Evolutionary conservation across 2,113 vertebrate genomes (phyloP).

Genomic region (Naja naja): DNA sequence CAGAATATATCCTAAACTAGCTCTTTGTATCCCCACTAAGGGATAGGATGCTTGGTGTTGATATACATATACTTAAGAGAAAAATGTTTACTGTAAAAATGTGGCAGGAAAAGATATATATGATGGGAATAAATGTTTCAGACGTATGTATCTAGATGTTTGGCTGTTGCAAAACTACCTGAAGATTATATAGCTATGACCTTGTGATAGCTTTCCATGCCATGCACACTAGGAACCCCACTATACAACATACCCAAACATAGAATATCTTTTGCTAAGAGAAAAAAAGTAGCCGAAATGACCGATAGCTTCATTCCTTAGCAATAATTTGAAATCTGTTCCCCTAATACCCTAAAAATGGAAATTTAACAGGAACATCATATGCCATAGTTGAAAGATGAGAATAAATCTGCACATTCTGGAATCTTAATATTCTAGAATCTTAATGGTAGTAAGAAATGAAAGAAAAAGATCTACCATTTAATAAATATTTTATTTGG

Average conservation of each 20-base stretch:
- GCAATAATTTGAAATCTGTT: not conserved
- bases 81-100: not conserved
- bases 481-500: conserved; percentile 66
- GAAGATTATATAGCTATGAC: not conserved
- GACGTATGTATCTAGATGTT: not conserved
- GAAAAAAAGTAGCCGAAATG: not conserved
- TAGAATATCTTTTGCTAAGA: not conserved
- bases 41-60: not conserved
- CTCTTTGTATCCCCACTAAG: not conserved
- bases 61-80: not conserved
- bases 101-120: not conserved
- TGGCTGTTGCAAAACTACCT: not conserved
- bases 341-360: not conserved
- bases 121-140: not conserved
- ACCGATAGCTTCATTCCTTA: not conserved
- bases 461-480: conserved; percentile 36
- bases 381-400: not conserved
- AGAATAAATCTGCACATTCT: not conserved
- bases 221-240: not conserved
- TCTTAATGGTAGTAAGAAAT: conserved; percentile 14
- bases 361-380: conserved; percentile 10
- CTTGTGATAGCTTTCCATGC: not conserved
- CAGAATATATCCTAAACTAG: not conserved
- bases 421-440: conserved; percentile 41
- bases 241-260: not conserved